These are phyloP conservation scores for Graphium colonna DNA, from an alignment of 2,888 invertebrate species.

Conservation along the genomic window DNA sequence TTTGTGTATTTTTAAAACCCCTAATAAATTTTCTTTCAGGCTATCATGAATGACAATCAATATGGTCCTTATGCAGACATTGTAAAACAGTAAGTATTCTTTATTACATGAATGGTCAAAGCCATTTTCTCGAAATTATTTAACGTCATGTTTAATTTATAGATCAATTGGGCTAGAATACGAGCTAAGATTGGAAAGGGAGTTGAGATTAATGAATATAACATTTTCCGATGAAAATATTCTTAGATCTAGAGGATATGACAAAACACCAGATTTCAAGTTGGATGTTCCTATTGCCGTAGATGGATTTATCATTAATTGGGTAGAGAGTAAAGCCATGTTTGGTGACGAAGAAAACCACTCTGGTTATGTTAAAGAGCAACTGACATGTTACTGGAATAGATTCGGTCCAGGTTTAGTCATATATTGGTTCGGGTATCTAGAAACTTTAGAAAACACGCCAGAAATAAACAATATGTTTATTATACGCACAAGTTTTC, in stretches of 20 bases:
- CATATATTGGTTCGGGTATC: constrained; percentile 97
- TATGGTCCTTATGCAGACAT: constrained; percentile 91
- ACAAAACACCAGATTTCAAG: constrained; percentile 97
- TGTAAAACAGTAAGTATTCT: constrained; percentile 83
- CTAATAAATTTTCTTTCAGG: too few species aligned
- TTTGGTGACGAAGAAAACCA: constrained; percentile 93
- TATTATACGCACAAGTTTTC: constrained; percentile 77
- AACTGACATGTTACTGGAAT: constrained; percentile 94
- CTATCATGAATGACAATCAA: constrained; percentile 89
- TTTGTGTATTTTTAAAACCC: too few species aligned
- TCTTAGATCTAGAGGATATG: constrained; percentile 90
- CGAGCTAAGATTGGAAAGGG: constrained; percentile 86
- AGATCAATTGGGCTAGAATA: constrained; percentile 92
- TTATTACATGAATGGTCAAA: too few species aligned
- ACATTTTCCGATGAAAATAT: constrained; percentile 86
- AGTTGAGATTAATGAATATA: constrained; percentile 72
- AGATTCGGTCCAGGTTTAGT: constrained; percentile 96
- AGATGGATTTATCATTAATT: constrained; percentile 92
- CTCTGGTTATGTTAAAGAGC: constrained; percentile 89
- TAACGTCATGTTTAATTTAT: constrained; percentile 28
- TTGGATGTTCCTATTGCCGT: constrained; percentile 93
- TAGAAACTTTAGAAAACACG: constrained; percentile 84
- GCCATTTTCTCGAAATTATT: too few species aligned
- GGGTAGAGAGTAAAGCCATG: constrained; percentile 98
- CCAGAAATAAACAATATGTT: constrained; percentile 83